Conservation (phyloP, 37 sponge, comb jelly and placozoan species). For the Aplysina aerophoba region DNA sequence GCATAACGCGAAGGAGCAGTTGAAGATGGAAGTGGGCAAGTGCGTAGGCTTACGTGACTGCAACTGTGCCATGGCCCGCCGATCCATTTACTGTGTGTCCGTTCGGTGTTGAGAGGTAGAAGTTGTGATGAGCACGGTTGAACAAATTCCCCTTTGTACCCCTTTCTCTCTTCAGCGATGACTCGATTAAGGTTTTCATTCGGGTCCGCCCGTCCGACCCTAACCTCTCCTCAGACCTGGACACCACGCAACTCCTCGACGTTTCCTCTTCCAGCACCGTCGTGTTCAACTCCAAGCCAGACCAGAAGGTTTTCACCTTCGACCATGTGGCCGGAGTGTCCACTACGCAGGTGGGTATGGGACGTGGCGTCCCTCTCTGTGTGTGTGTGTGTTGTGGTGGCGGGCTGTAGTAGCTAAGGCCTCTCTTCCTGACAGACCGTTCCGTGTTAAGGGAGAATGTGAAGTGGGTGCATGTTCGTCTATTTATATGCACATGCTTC, state of each 20-base stretch:
- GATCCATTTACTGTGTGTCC: no score
- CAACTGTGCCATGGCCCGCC: no score
- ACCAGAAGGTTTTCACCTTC: conserved; percentile 76
- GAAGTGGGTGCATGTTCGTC: no score
- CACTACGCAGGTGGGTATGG: conserved; percentile 68
- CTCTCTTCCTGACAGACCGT: no score
- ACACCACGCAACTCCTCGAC: conserved; percentile 45
- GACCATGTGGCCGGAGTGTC: conserved; percentile 75
- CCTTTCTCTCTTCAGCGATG: conserved; percentile 38
- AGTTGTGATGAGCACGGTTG: no score
- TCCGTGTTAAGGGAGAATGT: no score
- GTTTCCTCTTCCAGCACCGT: conserved; percentile 49
- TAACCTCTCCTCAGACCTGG: conserved; percentile 35
- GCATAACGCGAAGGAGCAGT: neutral
- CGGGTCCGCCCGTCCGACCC: conserved; percentile 76
- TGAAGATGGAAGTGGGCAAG: neutral
- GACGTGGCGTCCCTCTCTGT: no score
- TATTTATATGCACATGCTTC: no score
- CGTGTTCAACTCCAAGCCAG: conserved; percentile 58
- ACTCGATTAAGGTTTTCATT: conserved; percentile 79
- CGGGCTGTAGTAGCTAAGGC: no score
- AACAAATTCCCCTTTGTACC: no score
- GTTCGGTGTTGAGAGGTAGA: no score
- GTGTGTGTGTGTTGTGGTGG: no score
- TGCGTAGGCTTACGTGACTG: neutral